These are phyloP conservation scores for Leptoteleia sp. DNA, from an alignment of 1,140 invertebrate species.

Conservation along the genomic window DNA sequence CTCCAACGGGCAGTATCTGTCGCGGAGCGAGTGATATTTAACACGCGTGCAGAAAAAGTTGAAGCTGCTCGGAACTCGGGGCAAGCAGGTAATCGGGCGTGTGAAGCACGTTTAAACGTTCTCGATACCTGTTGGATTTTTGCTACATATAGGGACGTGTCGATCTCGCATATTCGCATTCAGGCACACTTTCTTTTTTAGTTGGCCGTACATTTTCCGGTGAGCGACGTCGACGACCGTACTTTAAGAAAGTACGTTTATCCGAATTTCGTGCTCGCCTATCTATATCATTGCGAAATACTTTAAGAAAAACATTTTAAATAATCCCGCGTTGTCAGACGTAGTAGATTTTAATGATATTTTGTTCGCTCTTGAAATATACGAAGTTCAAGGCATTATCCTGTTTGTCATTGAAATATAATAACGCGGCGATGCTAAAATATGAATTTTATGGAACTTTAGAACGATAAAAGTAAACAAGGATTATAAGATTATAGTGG, in stretches of 20 bases:
- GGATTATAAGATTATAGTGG: slow-evolving; percentile 59
- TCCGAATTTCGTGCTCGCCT: too few species aligned
- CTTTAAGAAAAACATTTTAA: too few species aligned
- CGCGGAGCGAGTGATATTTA: slow-evolving; percentile 66
- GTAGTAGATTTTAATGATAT: too few species aligned
- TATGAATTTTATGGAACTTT: slow-evolving; percentile 25
- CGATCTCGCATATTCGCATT: slow-evolving; percentile 62
- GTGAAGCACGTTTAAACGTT: slow-evolving; percentile 72
- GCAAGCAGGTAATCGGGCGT: slow-evolving; percentile 68
- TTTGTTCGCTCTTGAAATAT: too few species aligned
- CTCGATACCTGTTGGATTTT: slow-evolving; percentile 73
- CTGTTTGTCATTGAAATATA: slow-evolving; percentile 5
- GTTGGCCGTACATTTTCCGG: slow-evolving; percentile 15
- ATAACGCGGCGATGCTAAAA: slow-evolving; percentile 10
- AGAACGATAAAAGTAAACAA: slow-evolving; percentile 58
- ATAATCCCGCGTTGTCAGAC: too few species aligned
- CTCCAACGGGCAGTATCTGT: slow-evolving; percentile 55
- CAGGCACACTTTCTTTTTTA: slow-evolving; percentile 58
- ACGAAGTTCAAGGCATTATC: background rate
- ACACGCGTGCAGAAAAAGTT: slow-evolving; percentile 66
- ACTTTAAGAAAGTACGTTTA: slow-evolving; percentile 4
- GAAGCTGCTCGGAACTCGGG: slow-evolving; percentile 48
- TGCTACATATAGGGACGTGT: slow-evolving; percentile 64
- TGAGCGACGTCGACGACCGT: slow-evolving; percentile 10
- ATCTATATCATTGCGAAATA: too few species aligned